Evolutionary conservation across 2,113 vertebrate genomes (phyloP), one percentile per base, ranked within the genome.

Genomic region (Hypomesus transpacificus): DNA sequence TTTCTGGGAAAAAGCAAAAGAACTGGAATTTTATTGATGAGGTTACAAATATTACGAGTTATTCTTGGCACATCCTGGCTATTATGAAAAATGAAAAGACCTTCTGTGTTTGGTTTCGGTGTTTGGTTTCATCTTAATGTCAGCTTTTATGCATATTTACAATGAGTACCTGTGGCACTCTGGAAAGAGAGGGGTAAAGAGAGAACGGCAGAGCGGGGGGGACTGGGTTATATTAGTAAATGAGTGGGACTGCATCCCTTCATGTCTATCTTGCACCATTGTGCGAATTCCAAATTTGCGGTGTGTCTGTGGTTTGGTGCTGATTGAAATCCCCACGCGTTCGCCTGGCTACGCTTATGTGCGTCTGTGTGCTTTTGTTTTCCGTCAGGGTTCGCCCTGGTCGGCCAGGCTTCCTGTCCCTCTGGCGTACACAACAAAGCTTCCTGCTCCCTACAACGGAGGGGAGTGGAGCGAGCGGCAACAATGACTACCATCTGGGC

Each of bases 401-500:
- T 84, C 87, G 73, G 75, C 74, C 65, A n/a, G 71, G 78, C 86
- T 89, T 92, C 87, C 91, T 90, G 89, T 85, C 82, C 82, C 83
- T 87, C 82, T 87, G 85, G 79, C 86, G 76, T 68, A 85, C 82
- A 86, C 86, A 91, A 88, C 85, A 87, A 88, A 87, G 85, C 87
- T 91, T 92, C 89, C 89, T 88, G 89, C 87, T 89, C 77, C n/a
- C 62, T 77, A 72, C 79, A 84, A 83, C 46, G 66, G 54, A 80
- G 82, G 80, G 87, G 87, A 82, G 84, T 85, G 78, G 80, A 84
- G 58, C 9, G 76, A 76, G 84, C 85, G 82, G 77, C 79, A 90
- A 71, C 78, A 83, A 92, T 92, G 84, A 87, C 87, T 90, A 89
- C 91, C 91, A 92, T 92, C 91, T 92, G 91, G 87, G 89, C 80